A percentile compares a stretch with the other conserved stretches of the same genome.
Conservation (phyloP, 2,888 invertebrate genomes). For the Asteroscopus sphinx region DNA sequence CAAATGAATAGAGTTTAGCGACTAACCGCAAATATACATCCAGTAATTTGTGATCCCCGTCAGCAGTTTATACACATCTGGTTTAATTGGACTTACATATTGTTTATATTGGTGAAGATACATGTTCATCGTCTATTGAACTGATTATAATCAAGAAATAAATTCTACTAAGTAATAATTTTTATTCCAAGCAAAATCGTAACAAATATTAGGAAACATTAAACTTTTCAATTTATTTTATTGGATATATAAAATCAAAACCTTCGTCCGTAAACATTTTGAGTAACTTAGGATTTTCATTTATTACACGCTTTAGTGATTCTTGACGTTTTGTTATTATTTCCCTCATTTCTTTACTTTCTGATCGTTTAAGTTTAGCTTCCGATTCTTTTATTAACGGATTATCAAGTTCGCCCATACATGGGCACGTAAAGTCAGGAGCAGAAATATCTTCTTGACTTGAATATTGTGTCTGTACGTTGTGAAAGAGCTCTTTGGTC, state of each 20-base stretch:
- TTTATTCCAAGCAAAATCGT: constrained; percentile 26
- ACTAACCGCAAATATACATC: constrained; percentile 73
- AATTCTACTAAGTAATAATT: constrained; percentile 12
- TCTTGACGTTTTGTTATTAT: constrained; percentile 68
- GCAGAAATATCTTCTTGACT: constrained; percentile 72
- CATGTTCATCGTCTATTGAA: constrained; percentile 19
- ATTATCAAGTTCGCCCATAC: constrained; percentile 53
- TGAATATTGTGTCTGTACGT: constrained; percentile 79
- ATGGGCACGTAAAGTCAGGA: constrained; percentile 66
- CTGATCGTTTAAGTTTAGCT: constrained; percentile 39
- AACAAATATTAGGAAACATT: constrained; percentile 17
- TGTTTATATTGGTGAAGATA: constrained; percentile 32
- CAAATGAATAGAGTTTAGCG: constrained; percentile 77
- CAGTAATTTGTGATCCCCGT: constrained; percentile 75
- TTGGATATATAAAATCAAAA: constrained; percentile 68
- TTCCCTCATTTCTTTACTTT: constrained; percentile 57
- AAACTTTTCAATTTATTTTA: constrained; percentile 52
- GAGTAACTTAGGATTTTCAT: constrained; percentile 74
- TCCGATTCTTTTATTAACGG: constrained; percentile 24
- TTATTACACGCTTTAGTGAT: constrained; percentile 70
- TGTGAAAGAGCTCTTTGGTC: constrained; percentile 71
- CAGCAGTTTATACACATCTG: constrained; percentile 63
- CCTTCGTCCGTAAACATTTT: constrained; percentile 81
- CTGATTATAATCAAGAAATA: constrained; percentile 6
- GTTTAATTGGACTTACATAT: constrained; percentile 62